Evolutionary conservation across 2,113 vertebrate genomes (phyloP), one percentile per base, ranked within the genome.

Genomic region (Rhizomys pruinosus): DNA sequence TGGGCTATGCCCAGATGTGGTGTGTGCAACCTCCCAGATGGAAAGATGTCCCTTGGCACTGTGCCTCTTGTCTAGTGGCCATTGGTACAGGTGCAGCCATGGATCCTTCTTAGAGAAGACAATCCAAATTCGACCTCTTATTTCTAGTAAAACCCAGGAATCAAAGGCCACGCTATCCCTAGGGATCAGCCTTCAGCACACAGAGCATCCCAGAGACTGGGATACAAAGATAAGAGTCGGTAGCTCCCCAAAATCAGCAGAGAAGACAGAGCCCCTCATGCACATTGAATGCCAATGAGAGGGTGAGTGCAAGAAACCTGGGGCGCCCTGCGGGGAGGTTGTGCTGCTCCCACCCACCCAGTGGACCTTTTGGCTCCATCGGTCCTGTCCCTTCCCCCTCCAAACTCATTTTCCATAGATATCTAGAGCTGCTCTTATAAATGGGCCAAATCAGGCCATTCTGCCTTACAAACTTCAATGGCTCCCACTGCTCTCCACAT

Each of bases 151-250:
- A 87, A 69, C 47, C 73, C 79, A 69, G 57, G 47, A 55, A 57
- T 10, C 2, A 0, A 34, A 66, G 85, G 22, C 32, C 27, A 52
- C 7, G 25, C 34, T 17, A 25, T 90, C 61, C 0, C 0, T 15
- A 16, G 73, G 22, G 59, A 3, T 57, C 57, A 7, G 63, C 39
- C 57, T 7, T 15, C 1, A 2, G 27, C 44, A 39, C 59, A 71
- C 42, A 42, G 59, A 13, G 69, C 7, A 32, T 15, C 3, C 11
- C 29, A 27, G 72, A 22, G 25, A 27, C 0, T 7, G 81, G 47
- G 44, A 25, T 1, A 34, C n/a, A 63, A 20, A 66, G 44, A 5
- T 15, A 23, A 23, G 44, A 57, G 39, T 23, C 27, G 37, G 76
- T 37, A 61, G 42, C 34, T 0, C 9, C 25, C 55, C 72, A 29